A percentile compares a stretch with the other conserved stretches of the same genome.
These are phyloP conservation scores for Smutsia gigantea DNA, from an alignment of 2,797 vertebrate genomes.

Conservation along the genomic window DNA sequence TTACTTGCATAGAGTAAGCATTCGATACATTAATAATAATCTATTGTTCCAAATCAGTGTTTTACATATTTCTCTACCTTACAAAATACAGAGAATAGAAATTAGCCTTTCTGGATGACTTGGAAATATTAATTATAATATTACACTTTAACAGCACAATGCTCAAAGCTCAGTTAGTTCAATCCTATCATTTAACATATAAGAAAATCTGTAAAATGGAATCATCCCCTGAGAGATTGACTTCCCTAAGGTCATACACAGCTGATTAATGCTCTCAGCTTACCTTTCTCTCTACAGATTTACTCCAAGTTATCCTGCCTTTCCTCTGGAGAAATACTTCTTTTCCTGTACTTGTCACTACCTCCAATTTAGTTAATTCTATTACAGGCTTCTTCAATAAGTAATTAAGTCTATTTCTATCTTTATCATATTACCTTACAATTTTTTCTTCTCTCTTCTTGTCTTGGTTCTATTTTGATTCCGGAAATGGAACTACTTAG, in stretches of 20 bases:
- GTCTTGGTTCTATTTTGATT: slow-evolving; percentile 32
- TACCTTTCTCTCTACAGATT: slow-evolving; percentile 50
- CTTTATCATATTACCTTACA: slow-evolving; percentile 22
- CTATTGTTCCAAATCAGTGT: background rate
- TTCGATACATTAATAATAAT: background rate
- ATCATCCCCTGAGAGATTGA: slow-evolving; percentile 32
- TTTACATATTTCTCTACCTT: slow-evolving; percentile 23
- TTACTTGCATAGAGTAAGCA: background rate
- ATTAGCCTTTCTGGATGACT: slow-evolving; percentile 17
- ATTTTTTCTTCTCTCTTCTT: background rate
- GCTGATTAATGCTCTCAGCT: slow-evolving; percentile 55
- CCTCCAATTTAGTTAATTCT: slow-evolving; percentile 46
- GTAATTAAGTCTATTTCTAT: slow-evolving; percentile 62
- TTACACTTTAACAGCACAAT: slow-evolving; percentile 28
- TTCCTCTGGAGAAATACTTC: slow-evolving; percentile 52
- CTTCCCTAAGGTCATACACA: slow-evolving; percentile 43
- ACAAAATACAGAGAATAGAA: slow-evolving; percentile 45
- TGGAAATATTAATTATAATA: slow-evolving; percentile 26
- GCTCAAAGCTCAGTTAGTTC: slow-evolving; percentile 48
- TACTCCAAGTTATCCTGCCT: slow-evolving; percentile 36
- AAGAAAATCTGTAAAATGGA: slow-evolving; percentile 39
- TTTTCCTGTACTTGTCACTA: slow-evolving; percentile 54
- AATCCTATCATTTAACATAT: slow-evolving; percentile 42
- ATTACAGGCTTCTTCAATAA: background rate
- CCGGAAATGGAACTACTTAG: slow-evolving; percentile 24